A percentile compares a stretch with the other conserved stretches of the same genome.
Evolutionary conservation across 1,140 invertebrate genomes (phyloP).

Genomic region (Drosophila tsacasi): DNA sequence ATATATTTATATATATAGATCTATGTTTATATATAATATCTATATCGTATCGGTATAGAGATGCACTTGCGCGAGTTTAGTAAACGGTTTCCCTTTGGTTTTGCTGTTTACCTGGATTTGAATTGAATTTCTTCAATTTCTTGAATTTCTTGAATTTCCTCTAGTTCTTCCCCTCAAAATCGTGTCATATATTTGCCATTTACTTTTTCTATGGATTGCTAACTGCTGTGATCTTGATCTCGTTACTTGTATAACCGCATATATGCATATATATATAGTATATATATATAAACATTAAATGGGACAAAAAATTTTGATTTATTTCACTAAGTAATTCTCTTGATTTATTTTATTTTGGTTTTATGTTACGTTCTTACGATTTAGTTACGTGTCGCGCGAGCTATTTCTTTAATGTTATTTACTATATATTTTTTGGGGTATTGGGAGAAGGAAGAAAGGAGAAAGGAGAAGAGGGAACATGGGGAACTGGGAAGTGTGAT

Average conservation of each 20-base stretch:
- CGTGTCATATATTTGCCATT: background rate
- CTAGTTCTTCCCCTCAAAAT: background rate
- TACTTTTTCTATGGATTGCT: conserved; percentile 36
- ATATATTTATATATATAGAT: conserved; percentile 30
- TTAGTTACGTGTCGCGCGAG: conserved; percentile 45
- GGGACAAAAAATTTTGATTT: conserved; percentile 81
- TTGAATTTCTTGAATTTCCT: background rate
- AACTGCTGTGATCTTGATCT: conserved; percentile 33
- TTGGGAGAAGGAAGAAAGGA: background rate
- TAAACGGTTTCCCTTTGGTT: conserved; percentile 29
- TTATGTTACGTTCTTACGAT: conserved; percentile 19
- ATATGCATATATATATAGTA: conserved; percentile 21
- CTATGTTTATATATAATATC: conserved; percentile 48
- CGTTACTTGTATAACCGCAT: conserved; percentile 33
- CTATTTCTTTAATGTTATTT: conserved; percentile 28
- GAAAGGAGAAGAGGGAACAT: background rate
- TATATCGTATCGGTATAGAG: conserved; percentile 48
- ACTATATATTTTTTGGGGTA: conserved; percentile 13
- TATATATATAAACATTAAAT: conserved; percentile 53
- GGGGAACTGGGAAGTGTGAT: background rate
- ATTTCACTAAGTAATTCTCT: conserved; percentile 71
- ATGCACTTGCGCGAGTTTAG: conserved; percentile 57
- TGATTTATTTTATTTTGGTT: conserved; percentile 33
- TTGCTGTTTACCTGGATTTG: conserved; percentile 1
- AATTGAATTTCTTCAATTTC: too few species aligned